Base-by-base conservation (phyloP, 2,113 vertebrate genomes). In the Megalops atlanticus region DNA sequence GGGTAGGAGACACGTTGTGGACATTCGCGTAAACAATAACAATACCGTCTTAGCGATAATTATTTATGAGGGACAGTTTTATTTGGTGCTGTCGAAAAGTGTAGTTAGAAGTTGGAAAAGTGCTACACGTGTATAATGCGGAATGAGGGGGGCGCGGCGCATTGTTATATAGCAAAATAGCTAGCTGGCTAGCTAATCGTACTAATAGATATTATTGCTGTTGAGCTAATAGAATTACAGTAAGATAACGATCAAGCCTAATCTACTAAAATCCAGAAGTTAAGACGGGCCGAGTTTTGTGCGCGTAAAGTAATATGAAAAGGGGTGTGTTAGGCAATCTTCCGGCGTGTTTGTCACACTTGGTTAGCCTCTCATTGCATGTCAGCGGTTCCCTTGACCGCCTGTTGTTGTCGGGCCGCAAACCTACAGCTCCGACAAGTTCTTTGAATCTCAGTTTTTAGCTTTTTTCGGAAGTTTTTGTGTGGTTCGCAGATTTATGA, bases 91-190 rank as follows among this genome's bases (percentile, higher is more conserved):
- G n/a, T n/a, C n/a, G n/a, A n/a, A n/a, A n/a, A n/a, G n/a, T n/a
- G n/a, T n/a, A n/a, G n/a, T n/a, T n/a, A n/a, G n/a, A n/a, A n/a
- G n/a, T n/a, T n/a, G n/a, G n/a, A n/a, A n/a, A n/a, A n/a, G n/a
- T n/a, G 72, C 84, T 82, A 88, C 93, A 94, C 93, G 93, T 95
- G 93, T 91, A 54, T 21, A 24, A 24, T 54, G 58, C 24, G 8
- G n/a, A 8, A 64, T 64, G 12, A 10, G 58, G 58, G n/a, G 70
- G 2, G 11, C 41, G 1, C 27, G 21, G 2, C 33, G 31, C 6
- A n/a, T 14, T 52, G 72, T 14, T 39, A 10, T 1, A 68, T 0
- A 1, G 4, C 0, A 8, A 2, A 31, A 8, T 33, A 1, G 4
- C 11, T 16, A n/a, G 1, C 3, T 21, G 58, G 3, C 0, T 7